Evolutionary conservation across 2,113 vertebrate genomes (phyloP).

Genomic region (Grallaria varia): DNA sequence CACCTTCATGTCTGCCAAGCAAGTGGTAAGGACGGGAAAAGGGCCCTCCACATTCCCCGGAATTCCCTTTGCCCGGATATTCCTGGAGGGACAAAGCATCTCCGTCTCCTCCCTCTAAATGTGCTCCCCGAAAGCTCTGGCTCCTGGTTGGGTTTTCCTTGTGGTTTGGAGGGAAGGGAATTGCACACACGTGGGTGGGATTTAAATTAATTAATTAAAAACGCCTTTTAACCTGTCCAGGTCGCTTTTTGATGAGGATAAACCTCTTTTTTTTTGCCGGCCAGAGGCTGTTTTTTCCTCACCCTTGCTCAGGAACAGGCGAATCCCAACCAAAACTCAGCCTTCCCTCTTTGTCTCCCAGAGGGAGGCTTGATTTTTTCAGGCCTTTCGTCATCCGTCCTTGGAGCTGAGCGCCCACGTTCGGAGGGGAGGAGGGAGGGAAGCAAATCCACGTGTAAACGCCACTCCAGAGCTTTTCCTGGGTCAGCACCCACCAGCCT

Average conservation of each 20-base stretch:
- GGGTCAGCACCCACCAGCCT: not conserved
- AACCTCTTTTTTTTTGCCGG: not conserved
- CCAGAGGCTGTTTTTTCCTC: too few relatives aligned
- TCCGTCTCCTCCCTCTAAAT: too few relatives aligned
- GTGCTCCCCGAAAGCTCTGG: not conserved
- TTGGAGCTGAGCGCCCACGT: too few relatives aligned
- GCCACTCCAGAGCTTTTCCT: not conserved
- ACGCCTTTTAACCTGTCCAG: not conserved
- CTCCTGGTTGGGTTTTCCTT: not conserved
- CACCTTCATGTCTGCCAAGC: constrained; percentile 95
- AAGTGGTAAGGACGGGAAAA: constrained; percentile 92
- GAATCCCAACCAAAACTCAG: not conserved
- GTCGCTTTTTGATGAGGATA: too few relatives aligned
- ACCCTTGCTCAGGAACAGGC: not conserved
- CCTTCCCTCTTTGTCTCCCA: not conserved
- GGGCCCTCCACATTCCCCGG: too few relatives aligned
- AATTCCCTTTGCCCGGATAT: too few relatives aligned
- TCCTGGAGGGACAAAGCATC: too few relatives aligned
- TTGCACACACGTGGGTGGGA: not conserved
- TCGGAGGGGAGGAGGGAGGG: not conserved
- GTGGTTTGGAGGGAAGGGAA: not conserved
- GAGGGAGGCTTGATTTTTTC: not conserved
- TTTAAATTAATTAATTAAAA: not conserved
- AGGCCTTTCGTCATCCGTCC: not conserved
- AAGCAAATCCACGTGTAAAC: not conserved